Evolutionary conservation across 2,888 invertebrate species (phyloP), one percentile per base, ranked within the genome.

Genomic region (Cryptus armator): DNA sequence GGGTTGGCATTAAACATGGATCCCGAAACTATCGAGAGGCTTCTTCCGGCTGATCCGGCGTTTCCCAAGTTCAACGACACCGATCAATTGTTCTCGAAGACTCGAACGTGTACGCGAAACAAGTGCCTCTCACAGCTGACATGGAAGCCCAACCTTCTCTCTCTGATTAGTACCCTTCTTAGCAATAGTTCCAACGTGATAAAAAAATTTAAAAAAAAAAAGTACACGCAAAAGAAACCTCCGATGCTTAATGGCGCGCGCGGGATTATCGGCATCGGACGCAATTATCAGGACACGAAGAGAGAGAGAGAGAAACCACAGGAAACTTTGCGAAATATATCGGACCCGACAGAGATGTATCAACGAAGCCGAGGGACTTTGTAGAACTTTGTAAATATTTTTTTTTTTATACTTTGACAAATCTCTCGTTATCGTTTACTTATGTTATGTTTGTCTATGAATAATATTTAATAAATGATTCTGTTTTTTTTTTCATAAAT

Each of bases 1-100:
- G 19, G 91, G 91, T 77, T 92, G 91, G 90, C 90, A 91, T 81
- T 92, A 89, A 89, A 9, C 19, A 24, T 19, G 16, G 10, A 3
- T 53, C 37, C 9, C 14, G 12, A 51, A 12, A 64, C 9, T 37
- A 29, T 43, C 44, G 32, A 32, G 14, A 14, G n/a, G 32, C 64
- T 76, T 67, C 14, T 19, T 19, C 12, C 19, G 5, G 7, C 16
- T 12, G 76, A 24, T 43, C 43, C 64, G 24, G 37, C 48, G 24
- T n/a, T 37, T 24, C 76, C 9, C 43, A 67, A 76, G 53, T 67
- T 53, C n/a, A 67, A 67, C 44, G 67, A 48, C 16, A 46, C 43
- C 66, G 12, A 29, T 24, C 43, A 14, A 29, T 56, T 72, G 14
- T 56, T 72, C 43, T 44, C 56, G 19, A 72, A 43, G 24, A n/a